Base-by-base conservation (phyloP, 2,888 invertebrate genomes). In the Sialis fuliginosa region DNA sequence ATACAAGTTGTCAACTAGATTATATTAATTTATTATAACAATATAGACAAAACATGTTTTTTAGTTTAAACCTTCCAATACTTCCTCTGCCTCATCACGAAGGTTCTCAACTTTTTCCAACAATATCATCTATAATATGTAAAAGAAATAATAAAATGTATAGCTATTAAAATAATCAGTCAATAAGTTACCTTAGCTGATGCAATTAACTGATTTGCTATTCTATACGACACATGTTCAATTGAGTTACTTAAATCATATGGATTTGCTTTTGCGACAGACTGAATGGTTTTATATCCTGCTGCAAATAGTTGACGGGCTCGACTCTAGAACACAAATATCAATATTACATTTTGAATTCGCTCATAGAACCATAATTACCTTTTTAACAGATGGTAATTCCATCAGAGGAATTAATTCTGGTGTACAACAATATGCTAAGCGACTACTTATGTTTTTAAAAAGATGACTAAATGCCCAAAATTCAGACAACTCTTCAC, bases 101-200 rank as follows among this genome's bases (percentile, higher is more conserved):
- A 93, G 68, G 56, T 83, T 81, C 60, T 92, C 91, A n/a, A 87
- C 78, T 64, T 83, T 85, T 62, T 88, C 85, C 58, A 87, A 72
- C 44, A 92, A 64, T 58, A 84, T 69, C 65, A 90, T 72, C 89
- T 90, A 65, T 43, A 71, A 65, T 54, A 54, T 32, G 6, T 7
- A 1, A 32, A 47, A 50, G 5, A 9, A 6, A 8, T 41, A 12
- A 9, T 44, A 46, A 41, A 37, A 12, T 41, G 6, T 4, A 35
- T 9, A 9, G 35, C 22, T 22, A 22, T 9, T 9, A 35, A 35
- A 35, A n/a, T n/a, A 35, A 35, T 35, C n/a, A 35, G 35, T 35
- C 8, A 8, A 35, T 35, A n/a, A 42, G 56, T 62, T 62, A 87
- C 88, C 75, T 90, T 84, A 0, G 96, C 89, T 32, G 90, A 82